Conservation (phyloP, 2,797 vertebrate genomes). For the Microchirus variegatus region DNA sequence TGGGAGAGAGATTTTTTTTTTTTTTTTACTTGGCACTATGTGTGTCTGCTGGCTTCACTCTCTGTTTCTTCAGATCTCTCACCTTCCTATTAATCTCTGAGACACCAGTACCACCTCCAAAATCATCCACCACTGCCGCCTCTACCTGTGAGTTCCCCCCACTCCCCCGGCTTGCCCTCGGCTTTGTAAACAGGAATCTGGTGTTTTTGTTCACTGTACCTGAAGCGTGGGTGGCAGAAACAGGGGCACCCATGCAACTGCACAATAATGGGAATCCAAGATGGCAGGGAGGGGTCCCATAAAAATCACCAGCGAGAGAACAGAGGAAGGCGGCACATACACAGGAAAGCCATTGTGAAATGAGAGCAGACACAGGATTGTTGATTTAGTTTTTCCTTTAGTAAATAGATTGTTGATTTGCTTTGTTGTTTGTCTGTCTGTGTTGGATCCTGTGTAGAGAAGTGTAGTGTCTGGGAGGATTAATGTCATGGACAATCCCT, state of each 20-base stretch:
- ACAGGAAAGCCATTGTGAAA: constrained; percentile 61
- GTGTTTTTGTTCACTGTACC: constrained; percentile 69
- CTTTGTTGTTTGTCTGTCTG: constrained; percentile 66
- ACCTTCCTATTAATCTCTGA: constrained; percentile 38
- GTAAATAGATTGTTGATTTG: constrained; percentile 71
- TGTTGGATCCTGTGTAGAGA: constrained; percentile 57
- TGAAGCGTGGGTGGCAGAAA: constrained; percentile 74
- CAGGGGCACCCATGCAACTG: constrained; percentile 69
- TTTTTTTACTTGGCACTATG: constrained; percentile 21
- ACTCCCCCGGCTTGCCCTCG: too few relatives aligned
- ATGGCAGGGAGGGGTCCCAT: constrained; percentile 79
- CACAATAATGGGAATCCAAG: constrained; percentile 78
- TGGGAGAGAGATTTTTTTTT: constrained; percentile 21
- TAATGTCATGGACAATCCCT: constrained; percentile 79
- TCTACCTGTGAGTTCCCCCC: too few relatives aligned
- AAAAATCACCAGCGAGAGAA: constrained; percentile 65
- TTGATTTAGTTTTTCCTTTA: constrained; percentile 67
- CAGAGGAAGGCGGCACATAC: constrained; percentile 47
- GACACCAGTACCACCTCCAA: constrained; percentile 1
- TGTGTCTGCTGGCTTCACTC: constrained; percentile 10
- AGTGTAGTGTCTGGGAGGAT: constrained; percentile 73
- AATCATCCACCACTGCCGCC: constrained; percentile 11
- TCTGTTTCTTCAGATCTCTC: constrained; percentile 12
- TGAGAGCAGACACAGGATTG: constrained; percentile 60
- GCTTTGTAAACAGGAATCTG: constrained; percentile 81